phyloP scores from a whole-genome alignment of 2,113 vertebrate genomes.

The Chauna torquata region DNA sequence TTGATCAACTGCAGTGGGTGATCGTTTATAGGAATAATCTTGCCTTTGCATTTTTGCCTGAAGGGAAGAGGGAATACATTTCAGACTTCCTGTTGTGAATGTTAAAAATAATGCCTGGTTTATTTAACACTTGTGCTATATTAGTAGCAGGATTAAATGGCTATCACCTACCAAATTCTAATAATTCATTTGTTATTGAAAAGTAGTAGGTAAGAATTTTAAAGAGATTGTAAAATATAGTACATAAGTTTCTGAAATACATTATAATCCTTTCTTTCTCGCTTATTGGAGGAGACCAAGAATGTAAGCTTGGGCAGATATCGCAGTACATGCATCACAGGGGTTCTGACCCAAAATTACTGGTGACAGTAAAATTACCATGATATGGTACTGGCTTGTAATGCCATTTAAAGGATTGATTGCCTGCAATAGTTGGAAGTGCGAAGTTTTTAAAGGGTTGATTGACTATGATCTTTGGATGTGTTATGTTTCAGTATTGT shows the following conservation, averaged over 20 bases:
- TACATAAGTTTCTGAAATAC: too few relatives aligned
- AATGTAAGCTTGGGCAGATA: not conserved
- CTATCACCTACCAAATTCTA: not conserved
- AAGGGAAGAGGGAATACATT: not conserved
- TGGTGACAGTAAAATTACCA: not conserved
- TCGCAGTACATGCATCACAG: not conserved
- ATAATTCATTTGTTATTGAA: not conserved
- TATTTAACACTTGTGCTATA: not conserved
- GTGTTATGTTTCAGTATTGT: not conserved
- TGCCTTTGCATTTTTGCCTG: not conserved
- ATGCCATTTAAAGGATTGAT: not conserved
- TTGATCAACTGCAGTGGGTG: not conserved
- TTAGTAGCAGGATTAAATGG: not conserved
- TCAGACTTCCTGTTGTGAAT: not conserved
- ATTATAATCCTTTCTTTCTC: not conserved
- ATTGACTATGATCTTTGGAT: not conserved
- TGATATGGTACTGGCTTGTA: not conserved
- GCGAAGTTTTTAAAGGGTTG: not conserved
- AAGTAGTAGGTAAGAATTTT: not conserved
- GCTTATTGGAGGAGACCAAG: not conserved
- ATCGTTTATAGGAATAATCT: not conserved
- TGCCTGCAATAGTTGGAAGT: not conserved
- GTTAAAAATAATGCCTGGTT: not conserved
- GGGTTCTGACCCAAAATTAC: not conserved
- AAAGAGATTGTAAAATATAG: too few relatives aligned